Evolutionary conservation across 2,888 invertebrate species (phyloP).

Genomic region (Drosophila formosana): DNA sequence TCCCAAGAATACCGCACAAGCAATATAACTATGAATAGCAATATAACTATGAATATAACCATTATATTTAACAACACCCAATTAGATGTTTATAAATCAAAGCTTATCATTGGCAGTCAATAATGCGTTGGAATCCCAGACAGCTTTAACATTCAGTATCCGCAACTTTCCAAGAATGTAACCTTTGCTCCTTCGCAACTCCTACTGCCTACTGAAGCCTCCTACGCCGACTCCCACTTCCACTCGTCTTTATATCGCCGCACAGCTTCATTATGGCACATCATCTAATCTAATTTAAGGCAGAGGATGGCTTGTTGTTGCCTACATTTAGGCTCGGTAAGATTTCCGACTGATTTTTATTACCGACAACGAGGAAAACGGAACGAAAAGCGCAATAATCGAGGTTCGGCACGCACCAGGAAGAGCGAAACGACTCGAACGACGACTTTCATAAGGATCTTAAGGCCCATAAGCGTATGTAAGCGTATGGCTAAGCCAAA

Average conservation of each 20-base stretch:
- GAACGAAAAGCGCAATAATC: constrained; percentile 73
- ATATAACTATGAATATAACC: neutral
- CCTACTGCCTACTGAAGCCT: neutral
- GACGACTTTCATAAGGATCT: constrained; percentile 17
- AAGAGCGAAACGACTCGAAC: constrained; percentile 10
- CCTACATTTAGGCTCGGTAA: constrained; percentile 57
- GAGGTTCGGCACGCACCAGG: constrained; percentile 60
- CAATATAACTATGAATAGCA: constrained; percentile 3
- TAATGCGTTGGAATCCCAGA: neutral
- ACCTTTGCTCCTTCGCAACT: constrained; percentile 15
- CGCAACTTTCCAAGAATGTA: constrained; percentile 2
- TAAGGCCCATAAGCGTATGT: constrained; percentile 35
- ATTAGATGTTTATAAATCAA: constrained; percentile 14
- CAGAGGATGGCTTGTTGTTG: constrained; percentile 53
- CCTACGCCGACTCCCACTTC: neutral
- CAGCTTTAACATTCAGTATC: constrained; percentile 15
- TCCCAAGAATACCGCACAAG: neutral
- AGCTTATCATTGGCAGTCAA: neutral
- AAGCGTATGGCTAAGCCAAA: constrained; percentile 57
- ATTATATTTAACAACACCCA: neutral
- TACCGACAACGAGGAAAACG: constrained; percentile 33
- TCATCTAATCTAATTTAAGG: constrained; percentile 75
- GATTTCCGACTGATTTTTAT: constrained; percentile 77
- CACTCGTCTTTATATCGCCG: constrained; percentile 7
- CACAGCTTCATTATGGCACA: constrained; percentile 77